Evolutionary conservation across 1,140 invertebrate genomes (phyloP).

Genomic region (Vollenhovia emeryi): DNA sequence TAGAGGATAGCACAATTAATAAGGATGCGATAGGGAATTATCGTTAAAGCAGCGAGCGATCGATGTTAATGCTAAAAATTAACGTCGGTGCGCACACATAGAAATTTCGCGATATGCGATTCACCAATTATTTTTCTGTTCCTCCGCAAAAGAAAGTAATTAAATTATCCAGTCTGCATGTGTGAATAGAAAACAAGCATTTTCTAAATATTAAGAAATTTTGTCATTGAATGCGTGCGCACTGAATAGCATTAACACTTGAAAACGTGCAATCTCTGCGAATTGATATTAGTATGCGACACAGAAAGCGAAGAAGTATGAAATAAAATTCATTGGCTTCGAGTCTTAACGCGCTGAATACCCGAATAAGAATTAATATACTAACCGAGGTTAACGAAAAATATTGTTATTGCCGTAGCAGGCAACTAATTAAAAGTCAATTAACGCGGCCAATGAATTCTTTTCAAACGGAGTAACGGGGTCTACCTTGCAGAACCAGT

Average conservation of each 20-base stretch:
- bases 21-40: not conserved
- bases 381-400: not conserved
- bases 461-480: slow-evolving; percentile 10
- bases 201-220: not conserved
- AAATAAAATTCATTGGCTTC: slow-evolving; percentile 11
- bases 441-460: slow-evolving; percentile 22
- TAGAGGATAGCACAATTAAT: slow-evolving; percentile 23
- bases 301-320: not conserved
- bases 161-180: not conserved
- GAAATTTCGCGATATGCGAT: not conserved
- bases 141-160: not conserved
- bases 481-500: slow-evolving; percentile 69
- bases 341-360: not conserved
- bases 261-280: not conserved
- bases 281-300: slow-evolving; percentile 16
- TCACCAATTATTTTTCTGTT: not conserved
- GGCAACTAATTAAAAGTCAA: not conserved
- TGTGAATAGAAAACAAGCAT: not conserved
- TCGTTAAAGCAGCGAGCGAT: slow-evolving; percentile 13
- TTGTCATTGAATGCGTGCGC: not conserved
- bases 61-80: not conserved
- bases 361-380: not conserved
- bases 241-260: not conserved
- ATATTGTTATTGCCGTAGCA: not conserved
- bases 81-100: not conserved